phyloP scores from a whole-genome alignment of 23 tunicate species.

The Oikopleura albicans region DNA sequence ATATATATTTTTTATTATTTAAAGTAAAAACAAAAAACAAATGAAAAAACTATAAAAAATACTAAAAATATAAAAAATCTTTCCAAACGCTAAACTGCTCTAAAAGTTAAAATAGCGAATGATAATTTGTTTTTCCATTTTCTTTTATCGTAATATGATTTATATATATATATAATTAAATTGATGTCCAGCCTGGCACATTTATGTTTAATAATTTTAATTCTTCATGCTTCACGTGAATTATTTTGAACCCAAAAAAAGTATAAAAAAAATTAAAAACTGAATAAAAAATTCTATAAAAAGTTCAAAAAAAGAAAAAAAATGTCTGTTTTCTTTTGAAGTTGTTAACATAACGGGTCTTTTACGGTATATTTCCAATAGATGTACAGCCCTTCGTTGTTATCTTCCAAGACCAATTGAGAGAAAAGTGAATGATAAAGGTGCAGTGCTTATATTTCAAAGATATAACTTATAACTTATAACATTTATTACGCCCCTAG shows the following conservation, averaged over 20 bases:
- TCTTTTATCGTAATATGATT: not conserved
- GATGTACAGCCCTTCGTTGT: too few relatives aligned
- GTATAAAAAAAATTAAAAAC: slow-evolving; percentile 9
- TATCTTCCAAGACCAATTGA: too few relatives aligned
- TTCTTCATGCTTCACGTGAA: not conserved
- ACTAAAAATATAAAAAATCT: not conserved
- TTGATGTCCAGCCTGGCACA: not conserved
- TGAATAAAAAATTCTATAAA: not conserved
- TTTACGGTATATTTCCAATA: too few relatives aligned
- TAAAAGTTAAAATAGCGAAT: not conserved
- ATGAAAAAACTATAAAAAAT: not conserved
- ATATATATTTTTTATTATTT: not conserved
- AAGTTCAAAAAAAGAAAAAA: not conserved
- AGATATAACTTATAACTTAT: too few relatives aligned
- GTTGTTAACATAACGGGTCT: too few relatives aligned
- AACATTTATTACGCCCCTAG: too few relatives aligned
- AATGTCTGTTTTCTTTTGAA: too few relatives aligned
- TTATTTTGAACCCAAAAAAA: slow-evolving; percentile 8
- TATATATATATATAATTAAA: not conserved
- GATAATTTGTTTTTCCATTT: not conserved
- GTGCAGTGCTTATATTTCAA: too few relatives aligned
- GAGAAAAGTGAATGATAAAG: too few relatives aligned
- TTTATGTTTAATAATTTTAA: not conserved
- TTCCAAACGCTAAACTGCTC: not conserved
- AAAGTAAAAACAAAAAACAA: not conserved